phyloP scores from a whole-genome alignment of 2,888 invertebrate genomes.

The Amaurobius ferox region DNA sequence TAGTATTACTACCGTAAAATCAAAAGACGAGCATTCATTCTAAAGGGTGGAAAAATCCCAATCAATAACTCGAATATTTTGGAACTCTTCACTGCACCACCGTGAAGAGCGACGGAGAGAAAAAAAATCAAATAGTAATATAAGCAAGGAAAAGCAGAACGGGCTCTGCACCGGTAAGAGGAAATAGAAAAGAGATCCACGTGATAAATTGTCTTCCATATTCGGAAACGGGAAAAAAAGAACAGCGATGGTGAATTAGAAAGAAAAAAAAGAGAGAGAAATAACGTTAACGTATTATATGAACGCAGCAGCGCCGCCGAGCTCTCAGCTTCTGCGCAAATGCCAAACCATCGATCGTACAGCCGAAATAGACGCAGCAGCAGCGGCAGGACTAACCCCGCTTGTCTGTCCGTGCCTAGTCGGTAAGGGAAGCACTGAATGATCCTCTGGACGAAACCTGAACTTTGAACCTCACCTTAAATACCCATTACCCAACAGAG shows the following conservation, averaged over 20 bases:
- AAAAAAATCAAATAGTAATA: neutral
- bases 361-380: conserved; percentile 47
- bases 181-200: conserved; percentile 41
- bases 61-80: neutral
- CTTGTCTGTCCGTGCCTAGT: conserved; percentile 52
- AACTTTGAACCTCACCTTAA: neutral
- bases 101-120: neutral
- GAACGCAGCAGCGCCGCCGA: conserved; percentile 49
- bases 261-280: conserved; percentile 17
- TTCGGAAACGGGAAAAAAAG: conserved; percentile 40
- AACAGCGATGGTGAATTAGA: conserved; percentile 19
- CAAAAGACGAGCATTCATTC: no score
- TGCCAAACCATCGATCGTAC: conserved; percentile 51
- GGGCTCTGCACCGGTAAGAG: conserved; percentile 18
- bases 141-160: neutral
- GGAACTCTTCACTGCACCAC: neutral
- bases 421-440: conserved; percentile 44
- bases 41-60: no score
- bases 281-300: conserved; percentile 63
- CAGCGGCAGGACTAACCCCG: conserved; percentile 30
- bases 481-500: conserved; percentile 5
- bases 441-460: conserved; percentile 38
- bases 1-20: no score
- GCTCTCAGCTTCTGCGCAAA: conserved; percentile 43
- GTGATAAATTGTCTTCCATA: conserved; percentile 69